A percentile compares a stretch with the other conserved stretches of the same genome.
phyloP scores from a whole-genome alignment of 2,113 vertebrate species.

The Mus spicilegus region DNA sequence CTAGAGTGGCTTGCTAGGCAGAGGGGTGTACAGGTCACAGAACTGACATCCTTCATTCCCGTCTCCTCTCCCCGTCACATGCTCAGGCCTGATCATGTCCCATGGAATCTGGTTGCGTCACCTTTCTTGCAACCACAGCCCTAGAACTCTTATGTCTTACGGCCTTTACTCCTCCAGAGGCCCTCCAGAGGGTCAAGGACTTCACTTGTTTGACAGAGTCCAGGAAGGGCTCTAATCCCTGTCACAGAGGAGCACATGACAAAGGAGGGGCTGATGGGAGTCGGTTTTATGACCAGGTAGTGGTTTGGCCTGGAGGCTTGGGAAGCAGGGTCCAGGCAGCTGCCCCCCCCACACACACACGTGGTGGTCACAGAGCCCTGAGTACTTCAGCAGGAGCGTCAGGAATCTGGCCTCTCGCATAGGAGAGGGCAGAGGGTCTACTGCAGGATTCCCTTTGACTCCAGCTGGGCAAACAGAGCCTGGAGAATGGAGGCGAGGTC shows the following conservation, averaged over 20 bases:
- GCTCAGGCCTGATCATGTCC: conserved; percentile 56
- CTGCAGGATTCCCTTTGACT: background rate
- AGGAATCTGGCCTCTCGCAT: conserved; percentile 64
- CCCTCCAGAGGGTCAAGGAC: conserved; percentile 62
- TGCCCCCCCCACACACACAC: background rate
- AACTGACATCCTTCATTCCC: conserved; percentile 52
- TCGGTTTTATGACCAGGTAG: conserved; percentile 10
- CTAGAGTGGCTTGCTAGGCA: background rate
- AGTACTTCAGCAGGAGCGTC: conserved; percentile 39
- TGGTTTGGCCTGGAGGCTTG: background rate
- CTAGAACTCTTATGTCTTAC: conserved; percentile 30
- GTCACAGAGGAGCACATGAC: background rate
- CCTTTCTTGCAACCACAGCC: conserved; percentile 52
- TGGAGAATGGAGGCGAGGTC: background rate
- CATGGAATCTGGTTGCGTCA: conserved; percentile 74
- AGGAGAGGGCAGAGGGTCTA: conserved; percentile 29
- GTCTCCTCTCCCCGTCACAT: conserved; percentile 42
- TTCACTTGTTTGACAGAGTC: conserved; percentile 54
- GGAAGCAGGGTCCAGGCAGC: conserved; percentile 45
- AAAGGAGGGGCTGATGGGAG: background rate
- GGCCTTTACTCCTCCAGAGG: conserved; percentile 48
- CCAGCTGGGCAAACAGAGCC: conserved; percentile 68
- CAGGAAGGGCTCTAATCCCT: background rate
- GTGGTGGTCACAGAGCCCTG: background rate
- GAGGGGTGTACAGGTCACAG: background rate